A percentile compares a stretch with the other conserved stretches of the same genome.
Evolutionary conservation across 1,140 invertebrate species (phyloP).

Genomic region (Leptopilina clavipes): DNA sequence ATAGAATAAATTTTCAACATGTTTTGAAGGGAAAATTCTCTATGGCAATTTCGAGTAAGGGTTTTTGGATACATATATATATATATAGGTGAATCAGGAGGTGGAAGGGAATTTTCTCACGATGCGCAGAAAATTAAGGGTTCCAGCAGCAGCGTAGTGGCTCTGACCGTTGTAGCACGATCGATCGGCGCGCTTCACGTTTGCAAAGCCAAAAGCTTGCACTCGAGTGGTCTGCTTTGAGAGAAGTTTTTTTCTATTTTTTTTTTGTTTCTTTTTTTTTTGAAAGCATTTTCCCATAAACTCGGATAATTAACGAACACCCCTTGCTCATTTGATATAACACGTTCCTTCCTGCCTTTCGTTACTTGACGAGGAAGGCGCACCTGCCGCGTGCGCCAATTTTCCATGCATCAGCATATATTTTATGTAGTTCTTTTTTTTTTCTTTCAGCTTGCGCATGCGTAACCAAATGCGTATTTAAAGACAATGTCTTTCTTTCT

Average conservation of each 20-base stretch:
- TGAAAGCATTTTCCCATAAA: neutral
- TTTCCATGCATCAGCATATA: neutral
- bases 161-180: constrained; percentile 21
- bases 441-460: neutral
- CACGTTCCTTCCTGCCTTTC: constrained; percentile 4
- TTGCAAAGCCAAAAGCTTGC: neutral
- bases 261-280: too few relatives aligned
- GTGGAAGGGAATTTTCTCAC: constrained; percentile 27
- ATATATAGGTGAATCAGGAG: neutral
- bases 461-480: neutral
- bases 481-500: too few relatives aligned
- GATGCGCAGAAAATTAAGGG: constrained; percentile 32
- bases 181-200: constrained; percentile 20
- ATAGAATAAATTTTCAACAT: too few relatives aligned
- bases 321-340: neutral
- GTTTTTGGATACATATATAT: neutral
- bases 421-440: neutral
- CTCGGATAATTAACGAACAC: constrained; percentile 26
- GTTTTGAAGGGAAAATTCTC: neutral
- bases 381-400: constrained; percentile 23
- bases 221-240: constrained; percentile 1
- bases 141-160: constrained; percentile 1
- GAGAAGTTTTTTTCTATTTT: neutral
- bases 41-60: neutral
- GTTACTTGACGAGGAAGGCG: neutral